Conservation (phyloP, 2,113 vertebrate genomes). For the Oryctolagus cuniculus region DNA sequence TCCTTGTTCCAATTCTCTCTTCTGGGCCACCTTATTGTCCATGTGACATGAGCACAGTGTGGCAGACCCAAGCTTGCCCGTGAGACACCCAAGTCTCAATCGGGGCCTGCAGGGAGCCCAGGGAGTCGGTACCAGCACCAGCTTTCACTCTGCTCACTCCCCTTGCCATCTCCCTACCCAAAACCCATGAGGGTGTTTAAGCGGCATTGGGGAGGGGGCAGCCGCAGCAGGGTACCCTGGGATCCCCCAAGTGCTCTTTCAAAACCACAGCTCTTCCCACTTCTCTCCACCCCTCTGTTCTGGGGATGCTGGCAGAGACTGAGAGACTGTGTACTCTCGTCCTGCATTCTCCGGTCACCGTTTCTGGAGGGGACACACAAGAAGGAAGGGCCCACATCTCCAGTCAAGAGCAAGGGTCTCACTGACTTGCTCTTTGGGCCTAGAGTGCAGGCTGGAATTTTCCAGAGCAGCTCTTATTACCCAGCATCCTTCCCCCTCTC, state of each 20-base stretch:
- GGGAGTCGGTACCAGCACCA: fast-evolving
- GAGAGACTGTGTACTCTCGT: background rate
- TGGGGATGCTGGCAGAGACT: background rate
- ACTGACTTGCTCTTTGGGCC: background rate
- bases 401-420: too few relatives aligned
- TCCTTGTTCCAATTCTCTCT: background rate
- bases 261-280: background rate
- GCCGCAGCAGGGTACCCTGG: fast-evolving
- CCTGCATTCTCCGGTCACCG: background rate
- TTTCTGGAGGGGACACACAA: background rate
- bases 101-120: background rate
- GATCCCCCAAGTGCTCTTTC: background rate
- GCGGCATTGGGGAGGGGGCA: background rate
- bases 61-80: background rate
- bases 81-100: background rate
- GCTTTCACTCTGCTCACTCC: background rate
- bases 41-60: background rate
- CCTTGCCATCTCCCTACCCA: too few relatives aligned
- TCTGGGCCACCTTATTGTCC: background rate
- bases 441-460: background rate
- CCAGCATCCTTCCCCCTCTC: fast-evolving
- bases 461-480: background rate
- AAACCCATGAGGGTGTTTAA: background rate
- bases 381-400: background rate
- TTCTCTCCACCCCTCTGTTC: background rate